These are phyloP conservation scores for Garrulus glandarius DNA, from an alignment of 2,797 vertebrate species.

Conservation along the genomic window DNA sequence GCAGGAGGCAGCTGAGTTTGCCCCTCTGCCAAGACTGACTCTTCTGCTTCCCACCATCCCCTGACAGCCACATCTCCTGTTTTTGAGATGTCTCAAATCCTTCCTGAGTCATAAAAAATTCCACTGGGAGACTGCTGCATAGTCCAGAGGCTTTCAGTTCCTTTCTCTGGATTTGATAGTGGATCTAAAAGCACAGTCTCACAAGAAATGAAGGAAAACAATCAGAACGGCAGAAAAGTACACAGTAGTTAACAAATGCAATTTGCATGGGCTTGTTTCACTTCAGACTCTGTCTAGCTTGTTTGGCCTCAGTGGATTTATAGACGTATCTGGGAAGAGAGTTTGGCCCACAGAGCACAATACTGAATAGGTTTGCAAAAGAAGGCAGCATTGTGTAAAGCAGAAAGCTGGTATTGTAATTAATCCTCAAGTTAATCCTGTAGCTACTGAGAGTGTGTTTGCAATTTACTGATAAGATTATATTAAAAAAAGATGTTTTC, in stretches of 20 bases:
- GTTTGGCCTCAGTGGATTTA: slow-evolving; percentile 1
- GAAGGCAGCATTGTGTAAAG: neutral
- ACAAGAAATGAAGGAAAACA: neutral
- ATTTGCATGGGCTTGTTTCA: neutral
- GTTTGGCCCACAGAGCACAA: neutral
- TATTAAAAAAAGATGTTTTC: neutral
- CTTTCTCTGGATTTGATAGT: neutral
- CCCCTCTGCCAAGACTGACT: neutral
- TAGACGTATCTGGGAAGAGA: neutral
- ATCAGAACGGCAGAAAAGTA: neutral
- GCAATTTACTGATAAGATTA: neutral
- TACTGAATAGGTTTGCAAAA: neutral
- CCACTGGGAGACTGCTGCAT: neutral
- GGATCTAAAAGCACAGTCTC: neutral
- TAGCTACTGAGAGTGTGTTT: neutral
- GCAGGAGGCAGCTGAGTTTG: neutral
- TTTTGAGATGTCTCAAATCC: slow-evolving; percentile 34
- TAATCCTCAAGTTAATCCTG: slow-evolving; percentile 7
- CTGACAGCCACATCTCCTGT: neutral
- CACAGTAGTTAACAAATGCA: neutral
- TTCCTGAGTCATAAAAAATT: slow-evolving; percentile 7
- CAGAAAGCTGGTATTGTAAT: slow-evolving; percentile 14
- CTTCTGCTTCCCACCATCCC: neutral
- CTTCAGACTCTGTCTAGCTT: neutral
- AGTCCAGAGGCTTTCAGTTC: neutral